These are phyloP conservation scores for Echeneis naucrates DNA, from an alignment of 2,797 vertebrate species.

Conservation along the genomic window DNA sequence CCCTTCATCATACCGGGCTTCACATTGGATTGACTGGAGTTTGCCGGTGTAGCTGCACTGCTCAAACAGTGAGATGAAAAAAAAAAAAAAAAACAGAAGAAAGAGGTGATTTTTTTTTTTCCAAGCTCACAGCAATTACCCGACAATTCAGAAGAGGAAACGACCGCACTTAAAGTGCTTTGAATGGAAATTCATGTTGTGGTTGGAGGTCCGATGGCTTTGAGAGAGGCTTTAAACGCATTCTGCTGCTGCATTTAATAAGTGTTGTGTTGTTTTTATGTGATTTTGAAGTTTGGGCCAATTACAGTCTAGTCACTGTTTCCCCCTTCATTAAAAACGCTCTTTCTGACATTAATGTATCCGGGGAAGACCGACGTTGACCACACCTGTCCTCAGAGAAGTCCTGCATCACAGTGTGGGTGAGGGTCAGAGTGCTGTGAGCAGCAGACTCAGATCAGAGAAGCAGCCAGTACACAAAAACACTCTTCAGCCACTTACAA, in stretches of 20 bases:
- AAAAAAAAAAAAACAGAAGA: neutral
- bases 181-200: conserved; percentile 40
- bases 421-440: no score
- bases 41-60: conserved; percentile 1
- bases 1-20: conserved; percentile 42
- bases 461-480: no score
- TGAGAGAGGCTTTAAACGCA: conserved; percentile 30
- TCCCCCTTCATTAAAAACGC: neutral
- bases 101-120: conserved; percentile 10
- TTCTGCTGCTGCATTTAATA: conserved; percentile 26
- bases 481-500: neutral
- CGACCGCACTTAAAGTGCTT: conserved; percentile 32
- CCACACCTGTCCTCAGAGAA: neutral
- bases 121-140: conserved; percentile 33
- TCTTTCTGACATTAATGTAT: neutral
- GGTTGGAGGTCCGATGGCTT: conserved; percentile 24
- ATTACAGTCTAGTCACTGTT: conserved; percentile 15
- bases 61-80: conserved; percentile 31
- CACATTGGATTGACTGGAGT: conserved; percentile 51
- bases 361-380: neutral
- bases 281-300: conserved; percentile 18
- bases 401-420: neutral
- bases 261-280: conserved; percentile 6
- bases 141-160: conserved; percentile 47
- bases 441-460: no score